Evolutionary conservation across 2,888 invertebrate species (phyloP), one percentile per base, ranked within the genome.

Genomic region (Nemapogon koenigi): DNA sequence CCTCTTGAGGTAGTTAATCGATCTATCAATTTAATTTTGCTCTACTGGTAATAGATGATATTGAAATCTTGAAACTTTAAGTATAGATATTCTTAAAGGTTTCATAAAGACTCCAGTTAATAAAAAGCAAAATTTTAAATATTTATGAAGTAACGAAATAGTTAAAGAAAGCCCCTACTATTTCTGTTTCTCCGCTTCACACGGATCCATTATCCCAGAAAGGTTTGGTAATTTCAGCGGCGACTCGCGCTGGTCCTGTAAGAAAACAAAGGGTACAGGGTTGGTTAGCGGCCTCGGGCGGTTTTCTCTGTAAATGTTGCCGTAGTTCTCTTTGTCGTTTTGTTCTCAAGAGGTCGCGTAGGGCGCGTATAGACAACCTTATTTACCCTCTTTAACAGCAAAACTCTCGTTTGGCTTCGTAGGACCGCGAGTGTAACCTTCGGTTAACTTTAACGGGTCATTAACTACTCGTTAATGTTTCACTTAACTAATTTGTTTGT

Each of bases 221-320:
- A 22, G 31, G 39, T 35, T 39, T 35, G 49, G 50, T 49, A 52
- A 53, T 51, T 54, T 51, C 45, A 44, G 43, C 43, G 15, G 41
- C 41, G 42, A 39, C 48, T 47, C 47, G 51, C 47, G 49, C 53
- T 50, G 50, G 52, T 52, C 50, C 46, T 52, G 52, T 60, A 57
- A 56, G 61, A 67, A 66, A 71, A 73, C 70, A 73, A 73, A 69
- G 67, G 70, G 62, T 53, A 54, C 51, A 54, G 60, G 62, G 61
- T 53, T 52, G 54, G 58, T 35, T 36, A 13, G 25, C 64, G 66
- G 62, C 73, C 68, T 56, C 52, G 53, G 69, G 73, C 64, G 55
- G 59, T 70, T 71, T 69, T 65, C 68, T 63, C 59, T 57, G 62
- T 63, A 67, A 71, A 66, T 65, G 64, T 65, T 62, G 58, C 60